phyloP scores from a whole-genome alignment of 2,797 vertebrate genomes.

The Dendrocincla tyrannina region DNA sequence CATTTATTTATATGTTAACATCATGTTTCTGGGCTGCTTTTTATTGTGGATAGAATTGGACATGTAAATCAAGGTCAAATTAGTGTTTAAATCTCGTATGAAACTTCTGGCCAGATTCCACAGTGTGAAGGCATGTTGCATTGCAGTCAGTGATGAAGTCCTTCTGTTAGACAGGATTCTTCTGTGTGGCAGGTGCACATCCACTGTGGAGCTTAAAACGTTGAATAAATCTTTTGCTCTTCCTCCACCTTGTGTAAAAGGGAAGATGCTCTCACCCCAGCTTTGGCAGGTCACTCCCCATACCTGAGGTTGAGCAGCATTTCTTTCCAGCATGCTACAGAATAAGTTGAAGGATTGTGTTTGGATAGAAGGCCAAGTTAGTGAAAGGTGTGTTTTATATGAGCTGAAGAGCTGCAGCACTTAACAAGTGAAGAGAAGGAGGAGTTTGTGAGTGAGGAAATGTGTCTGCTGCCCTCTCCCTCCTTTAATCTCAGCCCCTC shows the following conservation, averaged over 20 bases:
- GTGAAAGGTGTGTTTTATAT: background rate
- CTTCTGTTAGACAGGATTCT: background rate
- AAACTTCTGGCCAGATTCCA: background rate
- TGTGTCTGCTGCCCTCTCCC: no score
- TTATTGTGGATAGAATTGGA: background rate
- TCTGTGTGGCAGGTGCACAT: background rate
- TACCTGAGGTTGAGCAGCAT: background rate
- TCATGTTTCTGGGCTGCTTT: background rate
- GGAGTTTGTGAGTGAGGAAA: background rate
- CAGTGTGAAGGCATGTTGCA: background rate
- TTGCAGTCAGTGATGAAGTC: background rate
- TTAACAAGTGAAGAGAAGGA: background rate
- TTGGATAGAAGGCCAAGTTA: background rate
- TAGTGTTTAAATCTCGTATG: background rate
- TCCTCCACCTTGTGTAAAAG: background rate
- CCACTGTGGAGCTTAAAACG: background rate
- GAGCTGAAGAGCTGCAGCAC: background rate
- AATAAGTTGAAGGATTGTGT: background rate
- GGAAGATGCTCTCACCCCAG: background rate
- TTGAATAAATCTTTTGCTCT: background rate
- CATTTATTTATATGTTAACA: background rate
- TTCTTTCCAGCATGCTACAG: background rate
- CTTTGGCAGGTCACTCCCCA: background rate
- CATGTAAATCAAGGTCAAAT: conserved; percentile 10
- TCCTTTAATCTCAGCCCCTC: background rate